Conservation (phyloP, 2,888 invertebrate genomes). For the Tetrapedia diversipes region DNA sequence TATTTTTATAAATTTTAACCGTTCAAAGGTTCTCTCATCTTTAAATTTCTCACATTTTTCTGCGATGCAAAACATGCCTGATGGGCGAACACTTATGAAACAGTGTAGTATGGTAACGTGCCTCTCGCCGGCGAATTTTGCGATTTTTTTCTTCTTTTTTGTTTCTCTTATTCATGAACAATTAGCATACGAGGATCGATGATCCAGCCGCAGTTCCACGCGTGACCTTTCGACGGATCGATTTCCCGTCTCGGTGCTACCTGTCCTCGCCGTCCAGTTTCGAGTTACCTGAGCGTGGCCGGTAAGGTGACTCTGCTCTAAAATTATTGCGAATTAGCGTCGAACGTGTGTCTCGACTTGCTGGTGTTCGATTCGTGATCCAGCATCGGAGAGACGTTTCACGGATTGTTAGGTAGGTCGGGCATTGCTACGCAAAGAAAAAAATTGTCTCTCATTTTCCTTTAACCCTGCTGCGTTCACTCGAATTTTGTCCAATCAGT, state of each 20-base stretch:
- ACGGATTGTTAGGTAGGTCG: conserved; percentile 25
- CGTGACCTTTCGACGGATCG: conserved; percentile 22
- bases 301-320: conserved; percentile 7
- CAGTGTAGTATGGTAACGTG: too few species aligned
- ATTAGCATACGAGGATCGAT: conserved; percentile 15
- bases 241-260: neutral
- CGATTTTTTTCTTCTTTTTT: neutral
- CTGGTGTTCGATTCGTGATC: conserved; percentile 1
- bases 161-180: neutral
- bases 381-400: neutral
- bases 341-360: neutral
- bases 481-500: too few species aligned
- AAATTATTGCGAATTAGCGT: conserved; percentile 35
- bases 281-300: conserved; percentile 2
- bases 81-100: too few species aligned
- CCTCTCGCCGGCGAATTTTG: neutral
- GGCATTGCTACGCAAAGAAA: too few species aligned
- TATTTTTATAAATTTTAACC: too few species aligned
- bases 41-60: too few species aligned
- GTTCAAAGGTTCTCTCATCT: too few species aligned
- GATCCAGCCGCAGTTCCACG: conserved; percentile 3
- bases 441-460: too few species aligned
- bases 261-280: neutral
- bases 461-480: too few species aligned
- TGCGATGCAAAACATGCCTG: too few species aligned